A percentile compares a stretch with the other conserved stretches of the same genome.
Evolutionary conservation across 37 sponge, comb jelly and placozoan species (phyloP).

Genomic region (Hormiphora californensis): DNA sequence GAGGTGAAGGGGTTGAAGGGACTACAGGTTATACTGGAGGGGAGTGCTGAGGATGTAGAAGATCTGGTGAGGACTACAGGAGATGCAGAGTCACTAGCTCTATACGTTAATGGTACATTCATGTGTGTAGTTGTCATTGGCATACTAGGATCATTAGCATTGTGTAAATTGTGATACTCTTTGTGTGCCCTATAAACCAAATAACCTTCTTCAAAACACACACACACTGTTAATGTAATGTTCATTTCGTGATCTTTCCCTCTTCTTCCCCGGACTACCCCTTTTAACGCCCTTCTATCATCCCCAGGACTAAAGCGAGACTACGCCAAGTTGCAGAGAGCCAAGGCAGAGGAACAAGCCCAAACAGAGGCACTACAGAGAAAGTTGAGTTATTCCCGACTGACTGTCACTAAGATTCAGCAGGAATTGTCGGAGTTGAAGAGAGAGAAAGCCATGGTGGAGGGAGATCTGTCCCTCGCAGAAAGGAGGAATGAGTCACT

Average conservation of each 20-base stretch:
- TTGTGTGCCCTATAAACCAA: too few species aligned
- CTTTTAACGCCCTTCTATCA: too few species aligned
- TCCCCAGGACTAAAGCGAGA: slow-evolving; percentile 23
- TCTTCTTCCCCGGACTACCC: too few species aligned
- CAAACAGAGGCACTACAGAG: slow-evolving; percentile 37
- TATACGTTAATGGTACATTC: not conserved
- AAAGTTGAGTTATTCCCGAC: slow-evolving; percentile 2
- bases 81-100: slow-evolving; percentile 33
- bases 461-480: slow-evolving; percentile 8
- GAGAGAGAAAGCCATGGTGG: not conserved
- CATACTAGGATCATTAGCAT: too few species aligned
- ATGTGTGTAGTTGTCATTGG: not conserved
- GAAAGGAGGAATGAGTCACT: slow-evolving; percentile 11
- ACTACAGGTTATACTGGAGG: not conserved
- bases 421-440: slow-evolving; percentile 5
- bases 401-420: not conserved
- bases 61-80: not conserved
- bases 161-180: too few species aligned
- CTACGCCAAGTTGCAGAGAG: slow-evolving; percentile 1
- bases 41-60: not conserved
- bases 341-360: slow-evolving; percentile 10
- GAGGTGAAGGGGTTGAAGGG: slow-evolving; percentile 14
- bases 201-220: too few species aligned
- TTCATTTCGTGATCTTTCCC: too few species aligned
- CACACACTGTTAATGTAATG: too few species aligned